Evolutionary conservation across 2,113 vertebrate species (phyloP).

Genomic region (Nibea coibor): DNA sequence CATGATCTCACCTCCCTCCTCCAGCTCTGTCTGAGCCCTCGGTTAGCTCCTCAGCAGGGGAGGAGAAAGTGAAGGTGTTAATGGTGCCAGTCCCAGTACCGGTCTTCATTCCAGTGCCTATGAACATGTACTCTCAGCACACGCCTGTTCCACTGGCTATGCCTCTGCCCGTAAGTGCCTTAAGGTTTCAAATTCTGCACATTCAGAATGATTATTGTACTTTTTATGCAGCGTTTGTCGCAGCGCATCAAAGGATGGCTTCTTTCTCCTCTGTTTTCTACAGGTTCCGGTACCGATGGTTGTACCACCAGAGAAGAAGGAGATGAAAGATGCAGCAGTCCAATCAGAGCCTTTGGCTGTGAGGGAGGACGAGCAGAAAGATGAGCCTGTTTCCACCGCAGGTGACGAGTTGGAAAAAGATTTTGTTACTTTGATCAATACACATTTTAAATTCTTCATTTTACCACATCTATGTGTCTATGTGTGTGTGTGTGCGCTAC

Average conservation of each 20-base stretch:
- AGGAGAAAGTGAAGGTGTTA: constrained; percentile 83
- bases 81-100: constrained; percentile 93
- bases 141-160: constrained; percentile 90
- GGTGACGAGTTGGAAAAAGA: constrained; percentile 72
- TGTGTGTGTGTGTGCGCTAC: neutral
- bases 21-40: constrained; percentile 10
- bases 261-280: neutral
- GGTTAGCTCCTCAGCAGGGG: constrained; percentile 34
- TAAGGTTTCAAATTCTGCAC: neutral
- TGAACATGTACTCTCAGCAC: constrained; percentile 96
- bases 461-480: neutral
- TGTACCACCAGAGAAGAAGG: constrained; percentile 84
- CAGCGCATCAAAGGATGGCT: neutral
- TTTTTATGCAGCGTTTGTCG: neutral
- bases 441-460: too few species aligned
- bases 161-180: constrained; percentile 90
- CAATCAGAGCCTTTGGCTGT: constrained; percentile 60
- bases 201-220: neutral
- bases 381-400: constrained; percentile 83
- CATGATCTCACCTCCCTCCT: neutral
- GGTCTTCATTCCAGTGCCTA: constrained; percentile 93
- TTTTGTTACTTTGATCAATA: too few species aligned
- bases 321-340: constrained; percentile 83
- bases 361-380: constrained; percentile 85
- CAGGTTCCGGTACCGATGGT: constrained; percentile 93